These are phyloP conservation scores for Lasaia peninsularis DNA, from an alignment of 1,140 invertebrate species.

Conservation along the genomic window DNA sequence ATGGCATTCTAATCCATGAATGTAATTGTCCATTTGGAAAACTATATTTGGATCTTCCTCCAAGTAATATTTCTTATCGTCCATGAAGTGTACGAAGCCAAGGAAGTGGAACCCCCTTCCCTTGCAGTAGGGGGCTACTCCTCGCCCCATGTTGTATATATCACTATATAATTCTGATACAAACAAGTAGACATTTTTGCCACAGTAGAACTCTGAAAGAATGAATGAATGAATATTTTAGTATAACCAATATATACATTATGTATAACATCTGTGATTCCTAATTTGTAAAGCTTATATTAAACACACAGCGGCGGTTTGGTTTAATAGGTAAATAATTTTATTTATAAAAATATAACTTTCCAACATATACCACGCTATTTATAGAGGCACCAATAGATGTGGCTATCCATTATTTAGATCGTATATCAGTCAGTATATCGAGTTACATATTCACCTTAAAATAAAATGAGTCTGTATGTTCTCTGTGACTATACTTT, in stretches of 20 bases:
- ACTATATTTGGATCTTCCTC: constrained; percentile 55
- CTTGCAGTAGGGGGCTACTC: constrained; percentile 51
- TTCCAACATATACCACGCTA: no score
- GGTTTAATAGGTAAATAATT: no score
- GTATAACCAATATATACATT: neutral
- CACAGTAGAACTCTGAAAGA: constrained; percentile 62
- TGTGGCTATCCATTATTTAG: no score
- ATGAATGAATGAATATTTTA: constrained; percentile 11
- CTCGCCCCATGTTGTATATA: constrained; percentile 61
- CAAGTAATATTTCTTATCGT: constrained; percentile 55
- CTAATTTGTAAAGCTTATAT: no score
- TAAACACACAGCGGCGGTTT: no score
- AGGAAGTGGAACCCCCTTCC: constrained; percentile 57
- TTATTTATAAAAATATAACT: no score
- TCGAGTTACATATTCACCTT: no score
- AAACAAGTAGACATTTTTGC: constrained; percentile 62
- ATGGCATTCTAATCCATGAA: constrained; percentile 66
- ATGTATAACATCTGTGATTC: neutral
- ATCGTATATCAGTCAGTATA: no score
- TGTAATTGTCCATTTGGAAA: constrained; percentile 59
- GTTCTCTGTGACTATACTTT: no score
- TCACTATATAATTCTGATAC: constrained; percentile 64
- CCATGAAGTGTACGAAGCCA: constrained; percentile 60
- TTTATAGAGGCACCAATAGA: no score
- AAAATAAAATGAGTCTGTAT: no score